Base-by-base conservation (phyloP, 2,888 invertebrate species). In the Drosophila picticornis region DNA sequence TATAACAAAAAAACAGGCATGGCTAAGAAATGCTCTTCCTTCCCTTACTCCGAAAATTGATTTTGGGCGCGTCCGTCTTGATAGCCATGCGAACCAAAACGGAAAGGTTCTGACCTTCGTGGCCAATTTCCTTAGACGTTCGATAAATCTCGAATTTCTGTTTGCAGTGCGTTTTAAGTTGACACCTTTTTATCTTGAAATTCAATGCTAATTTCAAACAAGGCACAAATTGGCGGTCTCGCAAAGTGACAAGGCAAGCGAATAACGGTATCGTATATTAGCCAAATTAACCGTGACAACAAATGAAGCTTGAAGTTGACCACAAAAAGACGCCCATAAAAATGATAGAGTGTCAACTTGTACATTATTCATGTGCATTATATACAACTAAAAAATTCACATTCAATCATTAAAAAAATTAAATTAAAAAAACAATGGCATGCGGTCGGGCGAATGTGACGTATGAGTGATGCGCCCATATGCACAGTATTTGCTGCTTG, bases 121-220 rank as follows among this genome's bases (percentile, higher is more conserved):
- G 52, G 68, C 61, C 65, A 57, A 74, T 71, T 69, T 66, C 10
- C 7, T 27, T 40, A 36, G 46, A 52, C 61, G 25, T 65, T 58
- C 74, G 63, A 77, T 73, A 90, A 90, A 90, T 90, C 86, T 90
- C 90, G 62, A 75, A 88, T 90, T 71, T 84, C 61, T 74, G 65
- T 72, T 81, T 77, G 52, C 43, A 65, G 64, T 48, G 51, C 59
- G 40, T 68, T 69, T 48, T 53, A 36, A 53, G 36, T 52, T 50
- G 38, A 56, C 36, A 53, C 29, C 27, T 48, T 59, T 3, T 29
- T 29, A 29, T 51, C 9, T 9, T 76, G 86, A 71, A 88, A 90
- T 75, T 77, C 59, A 76, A 86, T 90, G 88, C 90, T 88, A 88
- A 86, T 90, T 85, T 84, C 79, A 86, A 88, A 85, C 78, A 83